Evolutionary conservation across 2,888 invertebrate genomes (phyloP), one percentile per base, ranked within the genome.

Genomic region (Dicyrtomina minuta): DNA sequence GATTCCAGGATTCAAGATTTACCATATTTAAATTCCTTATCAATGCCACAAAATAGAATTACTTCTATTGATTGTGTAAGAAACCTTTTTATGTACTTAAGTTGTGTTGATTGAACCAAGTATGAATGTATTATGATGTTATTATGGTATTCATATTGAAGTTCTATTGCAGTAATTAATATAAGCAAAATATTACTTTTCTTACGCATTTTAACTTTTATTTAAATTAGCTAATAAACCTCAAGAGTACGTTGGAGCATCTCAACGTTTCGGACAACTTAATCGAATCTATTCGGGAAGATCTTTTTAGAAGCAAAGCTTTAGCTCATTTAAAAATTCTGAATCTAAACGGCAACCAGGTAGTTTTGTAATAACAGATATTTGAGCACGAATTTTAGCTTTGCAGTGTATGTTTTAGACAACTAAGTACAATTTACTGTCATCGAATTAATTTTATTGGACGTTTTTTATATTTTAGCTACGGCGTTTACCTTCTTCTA

Each of bases 201-300:
- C 17, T 60, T 6, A 59, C 12, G 4, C 6, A 39, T 60, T 60
- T 41, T 43, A n/a, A n/a, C n/a, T n/a, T n/a, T n/a, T 10, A 0
- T 60, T 60, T 43, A 10, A 5, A 59, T 5, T 22, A 67, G 67
- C n/a, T 67, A 13, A 26, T 17, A 6, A 10, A 67, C 13, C 10
- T 67, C 0, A 67, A 59, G 22, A 59, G 59, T 12, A 17, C 17
- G 3, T 6, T 67, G 49, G 67, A 59, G 26, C 22, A 20, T 46
- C 3, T 67, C 17, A 59, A 67, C 39, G 27, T 67, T n/a, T n/a
- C 67, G 10, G 20, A 39, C 49, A 67, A 67, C 24, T 4, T 24
- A 33, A 67, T 67, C 33, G 67, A 67, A 27, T n/a, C 13, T 1
- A 67, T 67, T 12, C 27, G 44, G 1, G 67, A 67, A n/a, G 27